Conservation (phyloP, 2,113 vertebrate genomes). For the Canis aureus region DNA sequence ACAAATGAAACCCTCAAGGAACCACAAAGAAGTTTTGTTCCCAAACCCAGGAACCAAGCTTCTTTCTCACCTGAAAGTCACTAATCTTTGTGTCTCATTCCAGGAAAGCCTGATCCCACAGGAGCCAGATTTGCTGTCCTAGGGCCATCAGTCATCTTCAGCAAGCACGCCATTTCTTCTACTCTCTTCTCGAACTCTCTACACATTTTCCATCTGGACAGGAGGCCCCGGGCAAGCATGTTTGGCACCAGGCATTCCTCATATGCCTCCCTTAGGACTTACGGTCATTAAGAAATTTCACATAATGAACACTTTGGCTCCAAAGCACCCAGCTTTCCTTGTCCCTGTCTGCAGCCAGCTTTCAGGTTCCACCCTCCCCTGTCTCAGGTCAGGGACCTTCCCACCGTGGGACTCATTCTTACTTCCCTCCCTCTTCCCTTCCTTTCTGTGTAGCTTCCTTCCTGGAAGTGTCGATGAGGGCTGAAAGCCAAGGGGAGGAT, state of each 20-base stretch:
- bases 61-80: conserved; percentile 61
- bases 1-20: not conserved
- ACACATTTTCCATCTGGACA: conserved; percentile 59
- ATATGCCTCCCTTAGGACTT: conserved; percentile 49
- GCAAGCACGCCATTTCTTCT: not conserved
- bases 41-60: not conserved
- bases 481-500: conserved; percentile 3
- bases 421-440: not conserved
- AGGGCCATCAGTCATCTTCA: conserved; percentile 60
- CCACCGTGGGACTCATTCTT: not conserved
- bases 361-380: not conserved
- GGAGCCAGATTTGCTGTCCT: conserved; percentile 4
- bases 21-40: not conserved
- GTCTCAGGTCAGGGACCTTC: not conserved
- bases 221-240: not conserved
- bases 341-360: not conserved
- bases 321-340: conserved; percentile 26
- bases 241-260: conserved; percentile 57
- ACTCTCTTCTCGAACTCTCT: not conserved
- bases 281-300: conserved; percentile 64
- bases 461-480: conserved; percentile 28
- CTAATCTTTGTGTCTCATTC: conserved; percentile 58
- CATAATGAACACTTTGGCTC: not conserved
- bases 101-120: conserved; percentile 7
- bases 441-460: conserved; percentile 54